phyloP scores from a whole-genome alignment of 2,113 vertebrate genomes.

The Lamprotornis superbus region DNA sequence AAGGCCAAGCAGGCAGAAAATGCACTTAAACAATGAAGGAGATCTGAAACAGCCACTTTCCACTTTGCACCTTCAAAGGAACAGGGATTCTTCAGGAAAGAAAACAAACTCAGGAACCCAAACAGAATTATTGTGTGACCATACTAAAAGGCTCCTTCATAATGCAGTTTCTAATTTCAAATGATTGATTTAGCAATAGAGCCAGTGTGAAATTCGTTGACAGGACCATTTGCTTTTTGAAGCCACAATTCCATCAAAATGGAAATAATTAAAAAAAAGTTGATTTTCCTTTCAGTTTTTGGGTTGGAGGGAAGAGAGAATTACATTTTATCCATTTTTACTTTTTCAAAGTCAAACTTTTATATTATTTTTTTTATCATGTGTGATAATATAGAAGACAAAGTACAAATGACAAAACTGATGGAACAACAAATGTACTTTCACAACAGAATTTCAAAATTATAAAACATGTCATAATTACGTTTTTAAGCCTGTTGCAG shows the following conservation, averaged over 20 bases:
- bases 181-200: not conserved
- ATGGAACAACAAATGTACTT: not conserved
- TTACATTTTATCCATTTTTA: not conserved
- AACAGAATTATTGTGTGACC: not conserved
- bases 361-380: not conserved
- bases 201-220: not conserved
- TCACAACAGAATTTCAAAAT: not conserved
- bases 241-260: conserved; percentile 1
- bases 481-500: not conserved
- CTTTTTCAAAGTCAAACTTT: not conserved
- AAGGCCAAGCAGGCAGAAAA: not conserved
- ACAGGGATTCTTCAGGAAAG: not conserved
- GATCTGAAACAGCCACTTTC: not conserved
- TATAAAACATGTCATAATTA: not conserved
- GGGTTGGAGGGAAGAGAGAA: not conserved
- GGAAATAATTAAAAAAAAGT: not conserved
- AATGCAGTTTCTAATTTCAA: conserved; percentile 23
- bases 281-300: conserved; percentile 9
- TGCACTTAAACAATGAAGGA: not conserved
- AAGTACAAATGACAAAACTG: not conserved
- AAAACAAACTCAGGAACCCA: not conserved
- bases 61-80: not conserved
- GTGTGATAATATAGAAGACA: not conserved
- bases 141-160: not conserved
- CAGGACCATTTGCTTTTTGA: conserved; percentile 33